These are phyloP conservation scores for Hemicordylus capensis DNA, from an alignment of 2,113 vertebrate genomes.

Conservation along the genomic window DNA sequence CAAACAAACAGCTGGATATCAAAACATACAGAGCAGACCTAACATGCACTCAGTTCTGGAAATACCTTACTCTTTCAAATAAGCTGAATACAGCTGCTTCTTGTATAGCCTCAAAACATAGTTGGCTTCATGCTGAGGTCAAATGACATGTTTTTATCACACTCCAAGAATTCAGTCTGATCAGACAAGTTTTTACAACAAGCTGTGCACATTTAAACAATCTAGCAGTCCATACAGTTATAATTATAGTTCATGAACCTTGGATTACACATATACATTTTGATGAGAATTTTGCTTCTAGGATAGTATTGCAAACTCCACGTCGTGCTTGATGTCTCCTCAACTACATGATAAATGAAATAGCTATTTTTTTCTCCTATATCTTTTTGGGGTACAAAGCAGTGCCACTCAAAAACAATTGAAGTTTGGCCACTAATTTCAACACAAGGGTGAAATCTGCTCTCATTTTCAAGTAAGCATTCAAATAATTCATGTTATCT, in stretches of 20 bases:
- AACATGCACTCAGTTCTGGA: background rate
- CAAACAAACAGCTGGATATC: background rate
- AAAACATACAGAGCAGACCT: background rate
- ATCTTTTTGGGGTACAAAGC: background rate
- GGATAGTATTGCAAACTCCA: background rate
- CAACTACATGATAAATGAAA: background rate
- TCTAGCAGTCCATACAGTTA: background rate
- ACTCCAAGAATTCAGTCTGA: background rate
- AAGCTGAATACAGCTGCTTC: background rate
- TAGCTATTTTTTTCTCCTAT: too few species aligned
- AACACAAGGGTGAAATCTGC: too few species aligned
- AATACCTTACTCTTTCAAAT: background rate
- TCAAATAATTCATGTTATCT: background rate
- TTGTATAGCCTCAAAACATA: background rate
- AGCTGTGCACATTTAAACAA: background rate
- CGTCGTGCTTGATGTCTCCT: fast-evolving
- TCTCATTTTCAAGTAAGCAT: background rate
- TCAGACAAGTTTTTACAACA: background rate
- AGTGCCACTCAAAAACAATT: background rate
- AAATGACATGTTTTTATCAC: background rate
- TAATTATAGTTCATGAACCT: background rate
- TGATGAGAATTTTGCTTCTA: background rate
- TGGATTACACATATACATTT: background rate
- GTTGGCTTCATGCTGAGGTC: background rate
- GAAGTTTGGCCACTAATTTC: too few species aligned